Conservation (phyloP, 1,140 invertebrate species). For the Popillia japonica region DNA sequence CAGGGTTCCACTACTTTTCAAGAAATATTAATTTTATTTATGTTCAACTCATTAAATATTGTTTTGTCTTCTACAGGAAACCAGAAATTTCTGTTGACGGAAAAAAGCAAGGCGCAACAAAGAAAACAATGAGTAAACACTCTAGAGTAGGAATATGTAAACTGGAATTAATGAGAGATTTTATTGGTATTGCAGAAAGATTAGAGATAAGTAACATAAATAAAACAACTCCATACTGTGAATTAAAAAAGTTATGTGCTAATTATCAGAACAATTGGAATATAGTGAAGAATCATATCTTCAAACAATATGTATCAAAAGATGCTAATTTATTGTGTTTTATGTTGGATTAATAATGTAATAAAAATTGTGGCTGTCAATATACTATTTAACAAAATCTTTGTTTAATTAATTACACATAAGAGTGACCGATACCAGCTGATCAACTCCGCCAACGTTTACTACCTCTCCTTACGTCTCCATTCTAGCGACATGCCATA, state of each 20-base stretch:
- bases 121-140: slow-evolving; percentile 69
- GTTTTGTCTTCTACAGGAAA: slow-evolving; percentile 62
- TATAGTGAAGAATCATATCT: not conserved
- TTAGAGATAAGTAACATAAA: not conserved
- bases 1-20: too few relatives aligned
- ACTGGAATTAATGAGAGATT: slow-evolving; percentile 66
- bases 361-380: not conserved
- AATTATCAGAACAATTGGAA: not conserved
- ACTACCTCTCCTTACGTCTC: too few relatives aligned
- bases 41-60: slow-evolving; percentile 33
- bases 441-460: too few relatives aligned
- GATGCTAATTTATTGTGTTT: slow-evolving; percentile 16
- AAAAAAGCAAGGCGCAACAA: slow-evolving; percentile 81
- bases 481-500: too few relatives aligned
- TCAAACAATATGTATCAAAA: not conserved
- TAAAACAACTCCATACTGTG: not conserved
- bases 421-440: too few relatives aligned
- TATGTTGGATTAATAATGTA: not conserved
- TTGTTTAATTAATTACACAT: too few relatives aligned
- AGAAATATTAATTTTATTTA: too few relatives aligned
- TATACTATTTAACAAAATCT: not conserved
- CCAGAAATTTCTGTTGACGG: slow-evolving; percentile 82
- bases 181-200: slow-evolving; percentile 13
- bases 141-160: slow-evolving; percentile 70
- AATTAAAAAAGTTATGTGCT: not conserved